These are phyloP conservation scores for Biston betularia DNA, from an alignment of 2,888 invertebrate species.

Conservation along the genomic window DNA sequence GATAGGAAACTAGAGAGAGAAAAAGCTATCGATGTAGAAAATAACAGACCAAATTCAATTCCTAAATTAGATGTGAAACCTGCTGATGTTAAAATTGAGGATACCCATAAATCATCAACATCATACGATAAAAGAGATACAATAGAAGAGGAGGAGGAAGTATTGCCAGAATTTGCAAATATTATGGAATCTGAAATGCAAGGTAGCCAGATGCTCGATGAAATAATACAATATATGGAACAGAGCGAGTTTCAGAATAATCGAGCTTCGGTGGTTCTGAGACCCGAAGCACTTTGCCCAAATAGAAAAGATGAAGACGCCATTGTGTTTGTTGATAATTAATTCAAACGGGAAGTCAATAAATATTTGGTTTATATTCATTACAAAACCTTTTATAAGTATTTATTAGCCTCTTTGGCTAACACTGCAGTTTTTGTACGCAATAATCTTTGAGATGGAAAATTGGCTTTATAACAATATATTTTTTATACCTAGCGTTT, in stretches of 20 bases:
- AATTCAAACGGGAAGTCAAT: conserved; percentile 5
- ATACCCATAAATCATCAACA: conserved; percentile 6
- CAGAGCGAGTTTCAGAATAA: conserved; percentile 48
- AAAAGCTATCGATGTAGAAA: conserved; percentile 38
- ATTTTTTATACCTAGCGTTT: too few relatives aligned
- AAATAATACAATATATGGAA: conserved; percentile 20
- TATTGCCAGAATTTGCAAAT: neutral
- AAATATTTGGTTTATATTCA: too few relatives aligned
- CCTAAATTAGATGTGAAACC: conserved; percentile 8
- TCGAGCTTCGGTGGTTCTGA: conserved; percentile 50
- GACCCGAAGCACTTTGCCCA: conserved; percentile 65
- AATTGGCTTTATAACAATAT: too few relatives aligned
- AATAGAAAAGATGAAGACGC: conserved; percentile 69
- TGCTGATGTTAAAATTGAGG: conserved; percentile 13
- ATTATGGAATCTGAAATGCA: conserved; percentile 26
- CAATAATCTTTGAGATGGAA: too few relatives aligned
- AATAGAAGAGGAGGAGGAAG: conserved; percentile 19
- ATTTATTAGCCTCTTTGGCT: too few relatives aligned
- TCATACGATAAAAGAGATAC: conserved; percentile 7
- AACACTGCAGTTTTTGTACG: too few relatives aligned
- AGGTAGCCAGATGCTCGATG: conserved; percentile 17
- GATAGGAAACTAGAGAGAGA: conserved; percentile 45
- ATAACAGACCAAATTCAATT: neutral
- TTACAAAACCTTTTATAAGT: too few relatives aligned
- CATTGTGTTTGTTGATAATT: conserved; percentile 69